A percentile compares a stretch with the other conserved stretches of the same genome.
Evolutionary conservation across 2,888 invertebrate species (phyloP).

Genomic region (Cantharis flavilabris): DNA sequence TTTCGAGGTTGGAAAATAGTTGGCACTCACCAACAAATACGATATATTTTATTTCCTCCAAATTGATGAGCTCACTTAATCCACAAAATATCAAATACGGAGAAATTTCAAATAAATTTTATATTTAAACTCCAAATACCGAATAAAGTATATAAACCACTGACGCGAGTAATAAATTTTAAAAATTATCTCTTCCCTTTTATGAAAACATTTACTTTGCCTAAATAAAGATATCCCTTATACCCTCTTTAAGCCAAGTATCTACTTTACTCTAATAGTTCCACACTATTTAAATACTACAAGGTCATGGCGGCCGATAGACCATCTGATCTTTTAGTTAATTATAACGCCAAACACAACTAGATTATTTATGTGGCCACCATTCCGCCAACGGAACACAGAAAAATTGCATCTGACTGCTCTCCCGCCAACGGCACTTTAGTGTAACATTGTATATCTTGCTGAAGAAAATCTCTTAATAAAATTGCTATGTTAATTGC

Average conservation of each 20-base stretch:
- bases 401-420: too few species aligned
- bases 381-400: too few species aligned
- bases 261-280: too few species aligned
- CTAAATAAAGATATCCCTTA: background rate
- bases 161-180: background rate
- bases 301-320: too few species aligned
- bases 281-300: too few species aligned
- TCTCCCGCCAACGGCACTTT: background rate
- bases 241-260: too few species aligned
- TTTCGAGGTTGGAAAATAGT: background rate
- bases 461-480: background rate
- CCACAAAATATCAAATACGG: background rate
- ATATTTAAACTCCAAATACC: background rate
- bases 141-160: background rate
- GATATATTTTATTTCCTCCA: background rate
- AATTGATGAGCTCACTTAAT: slow-evolving; percentile 2
- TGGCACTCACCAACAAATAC: slow-evolving; percentile 2
- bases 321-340: too few species aligned
- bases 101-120: background rate
- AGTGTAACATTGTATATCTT: background rate
- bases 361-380: too few species aligned
- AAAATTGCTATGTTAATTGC: background rate
- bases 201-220: background rate
- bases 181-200: background rate
- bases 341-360: too few species aligned